These are phyloP conservation scores for Turdus rufiventris DNA, from an alignment of 2,113 vertebrate species.

Conservation along the genomic window DNA sequence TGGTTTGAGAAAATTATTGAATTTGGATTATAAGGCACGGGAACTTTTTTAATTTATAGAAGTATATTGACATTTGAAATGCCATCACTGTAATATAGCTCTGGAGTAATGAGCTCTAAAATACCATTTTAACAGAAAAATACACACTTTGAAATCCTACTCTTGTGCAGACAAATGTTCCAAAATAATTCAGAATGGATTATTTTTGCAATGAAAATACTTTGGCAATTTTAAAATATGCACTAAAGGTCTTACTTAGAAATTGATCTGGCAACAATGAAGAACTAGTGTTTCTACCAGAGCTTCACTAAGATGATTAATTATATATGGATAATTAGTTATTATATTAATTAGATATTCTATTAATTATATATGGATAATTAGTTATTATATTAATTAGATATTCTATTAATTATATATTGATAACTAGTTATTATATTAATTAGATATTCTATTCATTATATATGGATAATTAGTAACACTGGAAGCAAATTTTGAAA, in stretches of 20 bases:
- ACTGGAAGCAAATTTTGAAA: no score
- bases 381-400: no score
- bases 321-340: neutral
- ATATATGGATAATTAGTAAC: no score
- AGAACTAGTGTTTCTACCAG: neutral
- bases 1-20: neutral
- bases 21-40: neutral
- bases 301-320: neutral
- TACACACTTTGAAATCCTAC: neutral
- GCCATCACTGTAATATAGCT: neutral
- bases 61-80: neutral
- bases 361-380: neutral
- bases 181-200: neutral
- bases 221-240: neutral
- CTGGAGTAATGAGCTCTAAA: neutral
- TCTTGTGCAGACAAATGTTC: neutral
- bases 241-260: neutral
- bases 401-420: no score
- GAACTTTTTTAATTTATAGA: neutral
- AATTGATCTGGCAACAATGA: neutral
- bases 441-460: no score
- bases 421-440: no score
- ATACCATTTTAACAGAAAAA: neutral
- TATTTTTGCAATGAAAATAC: neutral
- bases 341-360: no score